These are phyloP conservation scores for Clarias gariepinus DNA, from an alignment of 2,113 vertebrate species.

Conservation along the genomic window DNA sequence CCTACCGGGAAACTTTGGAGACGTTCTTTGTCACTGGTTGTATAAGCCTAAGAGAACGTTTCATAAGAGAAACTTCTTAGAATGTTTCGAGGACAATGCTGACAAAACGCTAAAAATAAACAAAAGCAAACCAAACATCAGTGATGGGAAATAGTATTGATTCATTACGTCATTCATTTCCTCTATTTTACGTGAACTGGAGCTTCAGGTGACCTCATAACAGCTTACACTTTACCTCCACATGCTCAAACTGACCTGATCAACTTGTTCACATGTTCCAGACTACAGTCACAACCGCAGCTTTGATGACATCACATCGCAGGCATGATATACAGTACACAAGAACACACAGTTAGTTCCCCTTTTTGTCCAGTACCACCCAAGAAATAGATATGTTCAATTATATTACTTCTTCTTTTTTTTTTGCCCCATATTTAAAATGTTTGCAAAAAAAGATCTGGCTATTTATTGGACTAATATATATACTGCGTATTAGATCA, in stretches of 20 bases:
- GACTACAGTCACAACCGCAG: background rate
- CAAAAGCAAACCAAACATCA: background rate
- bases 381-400: background rate
- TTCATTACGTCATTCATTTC: background rate
- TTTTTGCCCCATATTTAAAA: background rate
- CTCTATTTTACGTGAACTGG: background rate
- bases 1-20: background rate
- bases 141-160: too few species aligned
- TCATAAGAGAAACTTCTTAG: too few species aligned
- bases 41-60: background rate
- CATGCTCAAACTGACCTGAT: background rate
- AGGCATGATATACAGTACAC: background rate
- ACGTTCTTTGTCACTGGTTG: background rate
- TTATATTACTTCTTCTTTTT: background rate
- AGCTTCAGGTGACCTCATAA: background rate
- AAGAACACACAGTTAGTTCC: background rate
- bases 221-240: background rate
- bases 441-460: background rate
- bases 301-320: background rate
- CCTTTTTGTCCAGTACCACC: background rate
- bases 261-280: background rate
- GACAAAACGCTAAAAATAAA: background rate
- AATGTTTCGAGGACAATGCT: background rate
- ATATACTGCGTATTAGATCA: background rate
- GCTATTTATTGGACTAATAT: background rate